phyloP scores from a whole-genome alignment of 2,888 invertebrate genomes.

The Notodonta dromedarius region DNA sequence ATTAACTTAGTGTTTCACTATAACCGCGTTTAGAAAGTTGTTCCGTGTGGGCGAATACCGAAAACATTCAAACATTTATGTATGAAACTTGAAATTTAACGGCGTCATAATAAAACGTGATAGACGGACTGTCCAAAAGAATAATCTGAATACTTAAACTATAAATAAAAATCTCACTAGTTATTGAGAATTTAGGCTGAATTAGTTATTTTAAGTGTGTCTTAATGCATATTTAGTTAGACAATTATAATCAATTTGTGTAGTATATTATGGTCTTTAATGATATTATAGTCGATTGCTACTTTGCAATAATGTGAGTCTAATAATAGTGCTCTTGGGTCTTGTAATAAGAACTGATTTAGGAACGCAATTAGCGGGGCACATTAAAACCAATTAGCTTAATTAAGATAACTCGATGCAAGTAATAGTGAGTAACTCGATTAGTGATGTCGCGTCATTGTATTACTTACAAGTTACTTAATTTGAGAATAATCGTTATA shows the following conservation, averaged over 20 bases:
- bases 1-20: slow-evolving; percentile 38
- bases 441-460: slow-evolving; percentile 38
- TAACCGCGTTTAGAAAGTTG: slow-evolving; percentile 42
- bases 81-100: slow-evolving; percentile 38
- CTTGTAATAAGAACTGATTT: neutral
- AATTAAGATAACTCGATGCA: slow-evolving; percentile 34
- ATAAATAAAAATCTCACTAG: slow-evolving; percentile 30
- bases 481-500: slow-evolving; percentile 11
- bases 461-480: slow-evolving; percentile 23
- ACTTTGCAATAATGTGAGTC: neutral
- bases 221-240: neutral
- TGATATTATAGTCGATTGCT: neutral
- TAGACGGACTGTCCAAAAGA: slow-evolving; percentile 26
- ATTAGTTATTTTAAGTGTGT: neutral
- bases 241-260: neutral
- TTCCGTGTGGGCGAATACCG: slow-evolving; percentile 35
- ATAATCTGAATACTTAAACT: slow-evolving; percentile 32
- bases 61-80: slow-evolving; percentile 21
- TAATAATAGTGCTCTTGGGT: neutral
- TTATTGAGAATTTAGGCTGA: neutral
- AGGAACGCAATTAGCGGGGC: slow-evolving; percentile 24
- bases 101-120: slow-evolving; percentile 33
- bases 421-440: slow-evolving; percentile 27
- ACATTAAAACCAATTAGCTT: slow-evolving; percentile 37
- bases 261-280: neutral